These are phyloP conservation scores for Andrena hattorfiana DNA, from an alignment of 2,888 invertebrate species.

Conservation along the genomic window DNA sequence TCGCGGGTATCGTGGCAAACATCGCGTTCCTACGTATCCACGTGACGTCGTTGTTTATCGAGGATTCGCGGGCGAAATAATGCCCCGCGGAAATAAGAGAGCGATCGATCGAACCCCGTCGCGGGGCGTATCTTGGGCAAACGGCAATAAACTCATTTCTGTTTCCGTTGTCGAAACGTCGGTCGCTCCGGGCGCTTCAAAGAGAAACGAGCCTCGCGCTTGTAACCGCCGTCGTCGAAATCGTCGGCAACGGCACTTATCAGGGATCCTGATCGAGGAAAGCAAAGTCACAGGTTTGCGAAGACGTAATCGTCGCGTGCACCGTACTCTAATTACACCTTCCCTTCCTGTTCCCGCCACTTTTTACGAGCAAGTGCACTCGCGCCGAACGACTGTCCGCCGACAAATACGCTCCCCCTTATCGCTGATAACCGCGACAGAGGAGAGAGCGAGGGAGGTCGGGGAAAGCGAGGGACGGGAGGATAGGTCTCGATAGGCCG, in stretches of 20 bases:
- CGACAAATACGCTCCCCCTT: conserved; percentile 33
- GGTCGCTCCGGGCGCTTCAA: neutral
- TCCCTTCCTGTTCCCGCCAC: neutral
- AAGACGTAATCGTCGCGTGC: conserved; percentile 24
- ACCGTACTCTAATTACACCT: conserved; percentile 25
- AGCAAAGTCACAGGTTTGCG: conserved; percentile 15
- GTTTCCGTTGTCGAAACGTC: conserved; percentile 20
- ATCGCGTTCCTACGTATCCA: neutral
- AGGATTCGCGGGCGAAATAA: conserved; percentile 3
- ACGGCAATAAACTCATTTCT: conserved; percentile 21
- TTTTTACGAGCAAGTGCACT: conserved; percentile 23
- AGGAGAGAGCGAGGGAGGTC: neutral
- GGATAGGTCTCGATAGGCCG: conserved; percentile 44
- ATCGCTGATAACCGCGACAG: conserved; percentile 58
- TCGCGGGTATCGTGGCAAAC: neutral
- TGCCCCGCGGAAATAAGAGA: conserved; percentile 1
- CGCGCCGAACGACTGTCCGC: conserved; percentile 13
- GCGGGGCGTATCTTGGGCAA: conserved; percentile 20
- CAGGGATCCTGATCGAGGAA: conserved; percentile 6
- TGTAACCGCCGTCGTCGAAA: conserved; percentile 1
- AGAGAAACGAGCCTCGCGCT: neutral
- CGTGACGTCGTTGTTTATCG: conserved; percentile 4
- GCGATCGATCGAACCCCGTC: conserved; percentile 10
- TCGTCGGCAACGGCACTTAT: neutral
- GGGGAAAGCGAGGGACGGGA: conserved; percentile 41